phyloP scores from a whole-genome alignment of 2,113 vertebrate species.

The Petaurus breviceps region DNA sequence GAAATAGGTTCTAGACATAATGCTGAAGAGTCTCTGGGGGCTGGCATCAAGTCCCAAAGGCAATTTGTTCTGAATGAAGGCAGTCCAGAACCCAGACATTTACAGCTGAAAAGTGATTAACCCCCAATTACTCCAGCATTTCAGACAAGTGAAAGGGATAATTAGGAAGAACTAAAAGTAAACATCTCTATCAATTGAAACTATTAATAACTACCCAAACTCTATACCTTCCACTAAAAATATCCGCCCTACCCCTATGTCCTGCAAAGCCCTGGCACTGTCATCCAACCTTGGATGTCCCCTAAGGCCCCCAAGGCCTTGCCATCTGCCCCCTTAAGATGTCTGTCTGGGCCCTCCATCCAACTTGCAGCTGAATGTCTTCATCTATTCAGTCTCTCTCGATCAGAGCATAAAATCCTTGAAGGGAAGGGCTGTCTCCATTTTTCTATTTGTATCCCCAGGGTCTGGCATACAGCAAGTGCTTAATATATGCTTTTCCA shows the following conservation, averaged over 20 bases:
- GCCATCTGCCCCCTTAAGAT: not conserved
- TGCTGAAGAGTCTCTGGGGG: not conserved
- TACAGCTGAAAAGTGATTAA: conserved; percentile 15
- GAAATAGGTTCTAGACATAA: conserved; percentile 39
- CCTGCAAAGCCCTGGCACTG: not conserved
- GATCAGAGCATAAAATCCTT: not conserved
- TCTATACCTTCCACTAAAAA: not conserved
- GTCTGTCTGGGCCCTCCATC: not conserved
- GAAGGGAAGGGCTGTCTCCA: not conserved
- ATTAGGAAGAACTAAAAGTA: conserved; percentile 12
- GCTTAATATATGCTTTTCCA: not conserved
- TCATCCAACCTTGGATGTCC: not conserved
- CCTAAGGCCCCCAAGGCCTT: not conserved
- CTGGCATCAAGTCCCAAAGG: not conserved
- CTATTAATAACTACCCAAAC: conserved; percentile 3
- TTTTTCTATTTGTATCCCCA: not conserved
- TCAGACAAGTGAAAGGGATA: conserved; percentile 34
- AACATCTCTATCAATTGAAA: conserved; percentile 34
- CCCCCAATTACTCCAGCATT: conserved; percentile 22
- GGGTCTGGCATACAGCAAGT: not conserved
- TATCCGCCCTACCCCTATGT: not conserved
- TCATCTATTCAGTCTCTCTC: not conserved
- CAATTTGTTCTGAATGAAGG: conserved; percentile 44
- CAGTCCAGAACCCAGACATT: conserved; percentile 20
- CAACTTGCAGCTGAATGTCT: not conserved